phyloP scores from a whole-genome alignment of 2,113 vertebrate species.

The Chlorodrepanis virens region DNA sequence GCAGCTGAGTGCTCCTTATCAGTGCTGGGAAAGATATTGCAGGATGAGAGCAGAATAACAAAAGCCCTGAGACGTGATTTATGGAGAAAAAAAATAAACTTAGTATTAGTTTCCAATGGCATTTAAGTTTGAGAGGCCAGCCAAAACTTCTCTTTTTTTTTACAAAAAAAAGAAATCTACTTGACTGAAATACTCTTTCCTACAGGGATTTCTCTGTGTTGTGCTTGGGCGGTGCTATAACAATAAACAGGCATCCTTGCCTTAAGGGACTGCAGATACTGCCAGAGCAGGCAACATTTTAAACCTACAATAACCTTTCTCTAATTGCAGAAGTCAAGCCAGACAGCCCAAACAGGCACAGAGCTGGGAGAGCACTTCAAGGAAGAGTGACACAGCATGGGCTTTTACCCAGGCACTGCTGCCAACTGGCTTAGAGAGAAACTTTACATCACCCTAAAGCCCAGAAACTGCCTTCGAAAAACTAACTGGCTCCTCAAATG shows the following conservation, averaged over 20 bases:
- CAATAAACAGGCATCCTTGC: constrained; percentile 55
- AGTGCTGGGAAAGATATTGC: not conserved
- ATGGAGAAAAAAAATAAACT: not conserved
- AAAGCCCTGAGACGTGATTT: not conserved
- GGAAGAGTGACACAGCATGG: constrained; percentile 37
- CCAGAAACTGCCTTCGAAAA: not conserved
- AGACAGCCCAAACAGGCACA: not conserved
- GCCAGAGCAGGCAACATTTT: constrained; percentile 53
- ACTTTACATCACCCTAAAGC: constrained; percentile 1
- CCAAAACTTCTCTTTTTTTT: not conserved
- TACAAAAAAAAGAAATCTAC: not conserved
- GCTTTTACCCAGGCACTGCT: not conserved
- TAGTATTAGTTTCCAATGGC: not conserved
- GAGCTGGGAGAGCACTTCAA: constrained; percentile 7
- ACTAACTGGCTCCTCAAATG: not conserved
- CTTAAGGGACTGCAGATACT: constrained; percentile 3
- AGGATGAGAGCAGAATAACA: constrained; percentile 8
- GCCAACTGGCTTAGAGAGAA: constrained; percentile 31
- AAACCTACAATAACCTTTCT: constrained; percentile 49
- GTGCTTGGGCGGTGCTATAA: constrained; percentile 8
- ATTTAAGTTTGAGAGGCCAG: constrained; percentile 17
- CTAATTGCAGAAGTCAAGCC: constrained; percentile 40
- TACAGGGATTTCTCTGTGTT: not conserved
- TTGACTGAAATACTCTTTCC: constrained; percentile 16
- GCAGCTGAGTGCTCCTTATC: not conserved